phyloP scores from a whole-genome alignment of 2,113 vertebrate genomes.

The Ursus arctos region DNA sequence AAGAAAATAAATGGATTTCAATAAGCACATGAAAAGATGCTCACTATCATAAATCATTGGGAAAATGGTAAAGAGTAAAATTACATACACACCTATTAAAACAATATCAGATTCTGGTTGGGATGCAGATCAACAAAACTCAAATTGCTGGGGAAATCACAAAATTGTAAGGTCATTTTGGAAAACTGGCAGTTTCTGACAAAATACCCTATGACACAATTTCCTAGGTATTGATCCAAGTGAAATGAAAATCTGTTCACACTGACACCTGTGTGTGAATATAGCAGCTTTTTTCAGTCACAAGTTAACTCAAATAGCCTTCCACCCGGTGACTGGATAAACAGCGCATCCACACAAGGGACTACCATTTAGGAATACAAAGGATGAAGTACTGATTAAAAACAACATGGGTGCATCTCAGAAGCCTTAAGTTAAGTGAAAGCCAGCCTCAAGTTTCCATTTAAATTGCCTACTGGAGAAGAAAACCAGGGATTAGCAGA shows the following conservation, averaged over 20 bases:
- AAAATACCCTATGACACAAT: background rate
- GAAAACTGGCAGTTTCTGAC: background rate
- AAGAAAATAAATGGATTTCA: background rate
- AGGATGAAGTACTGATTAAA: background rate
- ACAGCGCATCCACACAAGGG: background rate
- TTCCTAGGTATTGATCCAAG: background rate
- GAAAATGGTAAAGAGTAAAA: background rate
- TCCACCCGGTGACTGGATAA: background rate
- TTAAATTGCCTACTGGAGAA: background rate
- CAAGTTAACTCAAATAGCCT: background rate
- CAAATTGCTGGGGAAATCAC: background rate
- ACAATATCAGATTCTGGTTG: background rate
- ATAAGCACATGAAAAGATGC: background rate
- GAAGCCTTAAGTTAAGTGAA: background rate
- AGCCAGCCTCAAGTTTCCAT: background rate
- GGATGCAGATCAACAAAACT: background rate
- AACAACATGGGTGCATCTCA: background rate
- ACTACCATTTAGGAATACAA: background rate
- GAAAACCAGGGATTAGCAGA: background rate
- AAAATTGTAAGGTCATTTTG: background rate
- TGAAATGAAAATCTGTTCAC: background rate
- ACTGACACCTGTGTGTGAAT: background rate
- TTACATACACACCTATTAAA: background rate
- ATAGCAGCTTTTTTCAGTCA: conserved; percentile 16
- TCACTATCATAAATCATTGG: background rate